Base-by-base conservation (phyloP, 1,140 invertebrate genomes). In the Hormaphis cornu region DNA sequence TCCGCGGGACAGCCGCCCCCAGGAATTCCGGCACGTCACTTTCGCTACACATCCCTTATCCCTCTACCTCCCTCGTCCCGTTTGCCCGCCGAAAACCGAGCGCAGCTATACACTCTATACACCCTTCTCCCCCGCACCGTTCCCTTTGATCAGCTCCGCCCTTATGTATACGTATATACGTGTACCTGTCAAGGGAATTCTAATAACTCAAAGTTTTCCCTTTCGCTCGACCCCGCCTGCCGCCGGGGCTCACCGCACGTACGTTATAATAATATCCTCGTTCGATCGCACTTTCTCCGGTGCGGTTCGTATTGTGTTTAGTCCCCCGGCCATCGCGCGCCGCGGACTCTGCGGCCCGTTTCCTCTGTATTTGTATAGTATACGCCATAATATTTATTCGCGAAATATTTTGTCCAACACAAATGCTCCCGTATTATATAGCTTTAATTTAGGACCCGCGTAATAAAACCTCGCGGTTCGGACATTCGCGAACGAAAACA, bases 131-230 rank as follows among this genome's bases (percentile, higher is more conserved):
- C 9, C 10, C 18, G 40, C 12, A 20, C 20, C 30, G 33, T 24
- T 52, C 18, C 20, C 16, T 20, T 12, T 20, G 9, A 14, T 14
- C 10, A 56, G 10, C n/a, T n/a, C 59, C 30, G 54, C 33, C 59
- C 12, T 22, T 28, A 44, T 9, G 33, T 22, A 20, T 35, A 18
- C 33, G n/a, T n/a, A n/a, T n/a, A n/a, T n/a, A n/a, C 20, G 33
- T 66, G 50, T 14, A 66, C 61, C 61, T 66, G 61, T 66, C 61
- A 66, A 66, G 61, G 61, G 61, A 66, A 66, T 66, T 66, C 61
- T 66, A 66, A 66, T 66, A 66, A 66, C 61, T 66, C 61, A 66
- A 66, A 66, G 61, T 66, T 66, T 50, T 30, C 40, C 24, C 5
- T 37, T 40, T 44, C 40, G 22, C 37, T 28, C 24, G 16, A 9